Conservation (phyloP, 1,140 invertebrate genomes). For the Penaeus indicus region DNA sequence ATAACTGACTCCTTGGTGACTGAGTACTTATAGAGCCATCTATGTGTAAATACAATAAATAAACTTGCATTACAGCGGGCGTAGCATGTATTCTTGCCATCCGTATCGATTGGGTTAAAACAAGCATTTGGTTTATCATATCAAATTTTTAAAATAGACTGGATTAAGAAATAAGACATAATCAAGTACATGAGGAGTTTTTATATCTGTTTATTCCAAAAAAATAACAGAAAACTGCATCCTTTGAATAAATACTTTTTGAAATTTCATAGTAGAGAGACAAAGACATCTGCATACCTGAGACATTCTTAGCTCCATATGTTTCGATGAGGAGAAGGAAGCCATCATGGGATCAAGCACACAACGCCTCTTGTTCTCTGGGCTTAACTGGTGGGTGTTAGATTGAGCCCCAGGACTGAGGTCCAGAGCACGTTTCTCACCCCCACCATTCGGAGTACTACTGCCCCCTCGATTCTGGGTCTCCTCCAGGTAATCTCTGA, state of each 20-base stretch:
- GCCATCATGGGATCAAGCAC: slow-evolving; percentile 49
- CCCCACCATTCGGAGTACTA: slow-evolving; percentile 33
- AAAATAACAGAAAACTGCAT: no score
- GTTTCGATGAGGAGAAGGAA: slow-evolving; percentile 53
- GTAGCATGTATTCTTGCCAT: no score
- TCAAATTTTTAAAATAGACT: no score
- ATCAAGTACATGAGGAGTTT: no score
- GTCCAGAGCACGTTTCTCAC: slow-evolving; percentile 57
- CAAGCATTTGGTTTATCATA: no score
- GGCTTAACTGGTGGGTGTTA: slow-evolving; percentile 31
- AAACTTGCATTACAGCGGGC: no score
- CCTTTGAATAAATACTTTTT: background rate
- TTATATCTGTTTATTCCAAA: no score
- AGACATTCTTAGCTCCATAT: slow-evolving; percentile 7
- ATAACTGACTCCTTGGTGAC: no score
- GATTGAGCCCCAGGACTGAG: slow-evolving; percentile 32
- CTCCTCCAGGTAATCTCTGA: slow-evolving; percentile 40
- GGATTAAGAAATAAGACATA: no score
- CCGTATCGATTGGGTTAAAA: no score
- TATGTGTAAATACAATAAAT: no score
- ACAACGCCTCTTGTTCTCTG: slow-evolving; percentile 57
- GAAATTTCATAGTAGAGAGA: background rate
- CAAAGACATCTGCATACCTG: background rate
- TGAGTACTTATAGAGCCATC: no score
- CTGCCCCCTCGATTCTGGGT: slow-evolving; percentile 5